Base-by-base conservation (phyloP, 2,113 vertebrate genomes). In the Echinops telfairi region DNA sequence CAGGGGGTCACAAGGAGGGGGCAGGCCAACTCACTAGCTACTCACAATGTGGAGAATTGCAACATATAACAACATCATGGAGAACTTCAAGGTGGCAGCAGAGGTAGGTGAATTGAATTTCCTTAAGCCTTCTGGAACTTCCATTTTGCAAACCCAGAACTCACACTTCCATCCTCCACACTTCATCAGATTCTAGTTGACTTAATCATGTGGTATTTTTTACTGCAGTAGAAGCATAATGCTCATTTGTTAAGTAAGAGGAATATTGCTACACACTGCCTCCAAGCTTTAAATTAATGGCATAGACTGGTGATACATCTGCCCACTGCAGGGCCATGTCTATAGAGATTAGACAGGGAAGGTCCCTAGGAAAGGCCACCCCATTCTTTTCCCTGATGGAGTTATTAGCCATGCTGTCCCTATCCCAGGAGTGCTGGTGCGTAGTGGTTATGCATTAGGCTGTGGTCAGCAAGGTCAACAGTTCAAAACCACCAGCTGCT, bases 221-320 rank as follows among this genome's bases (percentile, higher is more conserved):
- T 78, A 36, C 2, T 71, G 2, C 31, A 29, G 6, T 36, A 57
- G 38, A 77, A 78, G n/a, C 29, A 68, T 27, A 92, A 93, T 38
- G 43, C 22, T 57, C 60, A 75, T 33, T 91, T 43, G 40, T 77
- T 93, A 19, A 84, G 58, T 78, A 88, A 86, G 40, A 80, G 53
- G 82, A 71, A 57, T 81, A 53, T 27, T 47, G 11, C 19, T 64
- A 22, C 40, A 29, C 14, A 2, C n/a, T 62, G 53, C 43, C 57
- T 88, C 22, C 40, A 68, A 40, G 64, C 25, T 70, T 60, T 89
- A 88, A 40, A 53, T n/a, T 78, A 40, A 60, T 11, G 33, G 80
- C 40, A 68, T 53, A 73, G 43, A 4, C 25, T 85, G 57, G 47
- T 84, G 36, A 64, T 53, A 7, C 1, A 38, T 33, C n/a, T 8